phyloP scores from a whole-genome alignment of 1,140 invertebrate species.

The honey bee (Apis mellifera) region DNA sequence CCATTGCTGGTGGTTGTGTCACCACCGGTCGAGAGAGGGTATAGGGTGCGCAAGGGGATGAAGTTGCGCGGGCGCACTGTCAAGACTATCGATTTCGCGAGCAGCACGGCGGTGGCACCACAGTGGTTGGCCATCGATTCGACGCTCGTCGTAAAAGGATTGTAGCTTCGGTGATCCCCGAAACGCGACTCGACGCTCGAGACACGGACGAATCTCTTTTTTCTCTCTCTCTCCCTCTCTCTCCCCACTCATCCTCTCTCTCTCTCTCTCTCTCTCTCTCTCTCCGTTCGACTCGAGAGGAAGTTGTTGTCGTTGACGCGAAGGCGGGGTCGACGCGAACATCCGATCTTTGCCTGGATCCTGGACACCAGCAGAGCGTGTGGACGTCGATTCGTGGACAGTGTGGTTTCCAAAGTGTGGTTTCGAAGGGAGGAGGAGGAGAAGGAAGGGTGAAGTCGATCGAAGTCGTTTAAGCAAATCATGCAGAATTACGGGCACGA shows the following conservation, averaged over 20 bases:
- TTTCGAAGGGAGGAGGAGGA: too few relatives aligned
- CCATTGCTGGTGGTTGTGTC: not conserved
- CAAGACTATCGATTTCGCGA: conserved; percentile 75
- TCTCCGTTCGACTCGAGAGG: too few relatives aligned
- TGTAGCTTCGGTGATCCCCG: conserved; percentile 39
- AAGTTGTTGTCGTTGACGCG: too few relatives aligned
- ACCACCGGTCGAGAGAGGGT: not conserved
- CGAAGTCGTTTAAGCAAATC: conserved; percentile 1
- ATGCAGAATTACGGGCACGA: conserved; percentile 77
- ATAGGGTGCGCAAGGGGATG: conserved; percentile 48
- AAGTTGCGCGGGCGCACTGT: conserved; percentile 74
- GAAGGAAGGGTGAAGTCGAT: not conserved
- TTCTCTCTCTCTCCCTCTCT: too few relatives aligned
- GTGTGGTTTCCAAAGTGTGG: too few relatives aligned
- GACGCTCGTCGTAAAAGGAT: conserved; percentile 54
- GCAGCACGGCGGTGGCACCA: conserved; percentile 62
- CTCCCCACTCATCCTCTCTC: too few relatives aligned
- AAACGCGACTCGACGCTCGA: conserved; percentile 27
- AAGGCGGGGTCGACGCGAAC: not conserved
- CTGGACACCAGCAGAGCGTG: not conserved
- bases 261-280: too few relatives aligned
- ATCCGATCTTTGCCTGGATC: not conserved
- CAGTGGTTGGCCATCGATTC: conserved; percentile 75
- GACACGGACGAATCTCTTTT: not conserved
- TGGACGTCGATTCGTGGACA: not conserved